phyloP scores from a whole-genome alignment of 1,140 invertebrate species.

The Drosophila eugracilis region DNA sequence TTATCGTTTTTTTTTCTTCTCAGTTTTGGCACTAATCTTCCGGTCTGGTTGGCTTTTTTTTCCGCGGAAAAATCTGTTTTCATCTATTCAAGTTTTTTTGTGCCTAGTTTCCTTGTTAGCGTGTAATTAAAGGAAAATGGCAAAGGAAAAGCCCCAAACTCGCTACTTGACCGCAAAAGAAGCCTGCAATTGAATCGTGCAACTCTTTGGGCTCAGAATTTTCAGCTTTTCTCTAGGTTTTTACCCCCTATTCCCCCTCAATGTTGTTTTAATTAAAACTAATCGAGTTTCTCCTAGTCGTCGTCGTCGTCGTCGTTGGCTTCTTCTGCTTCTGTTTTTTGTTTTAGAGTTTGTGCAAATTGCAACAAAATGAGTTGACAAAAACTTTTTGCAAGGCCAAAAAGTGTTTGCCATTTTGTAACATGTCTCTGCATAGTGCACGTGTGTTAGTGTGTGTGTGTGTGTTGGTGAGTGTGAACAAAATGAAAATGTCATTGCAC shows the following conservation, averaged over 20 bases:
- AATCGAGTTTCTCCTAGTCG: constrained; percentile 57
- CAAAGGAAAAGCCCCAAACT: constrained; percentile 20
- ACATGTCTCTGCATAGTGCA: constrained; percentile 49
- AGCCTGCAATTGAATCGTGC: constrained; percentile 38
- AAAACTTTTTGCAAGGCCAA: constrained; percentile 59
- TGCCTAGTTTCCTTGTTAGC: constrained; percentile 37
- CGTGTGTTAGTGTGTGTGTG: not conserved
- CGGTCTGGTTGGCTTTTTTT: constrained; percentile 26
- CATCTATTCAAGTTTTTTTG: constrained; percentile 11
- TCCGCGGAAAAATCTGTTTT: constrained; percentile 24
- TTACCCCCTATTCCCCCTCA: constrained; percentile 23
- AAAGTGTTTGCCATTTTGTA: constrained; percentile 67
- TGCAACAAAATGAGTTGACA: constrained; percentile 76
- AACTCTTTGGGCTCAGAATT: constrained; percentile 35
- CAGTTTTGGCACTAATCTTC: too few relatives aligned
- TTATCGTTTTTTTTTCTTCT: not conserved
- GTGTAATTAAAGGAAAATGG: constrained; percentile 49
- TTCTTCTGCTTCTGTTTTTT: constrained; percentile 12
- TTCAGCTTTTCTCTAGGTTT: constrained; percentile 9
- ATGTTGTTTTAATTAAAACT: constrained; percentile 75
- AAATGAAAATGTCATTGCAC: constrained; percentile 77
- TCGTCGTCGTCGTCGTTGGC: not conserved
- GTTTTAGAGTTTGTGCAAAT: constrained; percentile 57
- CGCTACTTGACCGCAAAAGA: constrained; percentile 52
- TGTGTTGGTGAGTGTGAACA: constrained; percentile 56